phyloP scores from a whole-genome alignment of 2,888 invertebrate genomes.

The Drosophila lacicola region DNA sequence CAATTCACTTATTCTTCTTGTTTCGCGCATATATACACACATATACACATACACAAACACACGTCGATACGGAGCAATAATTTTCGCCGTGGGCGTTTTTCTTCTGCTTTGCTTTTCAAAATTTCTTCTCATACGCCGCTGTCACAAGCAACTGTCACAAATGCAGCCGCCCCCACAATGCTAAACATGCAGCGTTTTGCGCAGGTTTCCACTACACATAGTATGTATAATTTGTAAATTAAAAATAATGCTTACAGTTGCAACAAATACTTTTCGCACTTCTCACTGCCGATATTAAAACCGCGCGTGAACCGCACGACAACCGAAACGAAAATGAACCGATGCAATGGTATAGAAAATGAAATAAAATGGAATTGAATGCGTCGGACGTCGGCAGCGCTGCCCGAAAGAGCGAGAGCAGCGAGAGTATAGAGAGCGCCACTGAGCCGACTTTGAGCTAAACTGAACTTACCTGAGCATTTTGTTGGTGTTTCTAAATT shows the following conservation, averaged over 20 bases:
- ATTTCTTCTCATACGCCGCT: constrained; percentile 19
- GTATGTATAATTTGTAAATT: constrained; percentile 17
- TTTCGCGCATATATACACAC: constrained; percentile 28
- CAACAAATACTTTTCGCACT: constrained; percentile 40
- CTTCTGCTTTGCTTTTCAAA: constrained; percentile 29
- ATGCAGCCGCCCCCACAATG: constrained; percentile 40
- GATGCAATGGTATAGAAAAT: background rate
- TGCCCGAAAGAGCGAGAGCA: background rate
- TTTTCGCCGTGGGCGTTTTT: constrained; percentile 68
- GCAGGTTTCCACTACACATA: constrained; percentile 34
- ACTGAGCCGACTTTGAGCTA: constrained; percentile 20
- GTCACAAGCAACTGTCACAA: constrained; percentile 19
- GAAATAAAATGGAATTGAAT: constrained; percentile 35
- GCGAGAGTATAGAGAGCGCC: background rate
- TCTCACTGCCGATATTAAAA: constrained; percentile 26
- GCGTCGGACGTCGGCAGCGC: constrained; percentile 24
- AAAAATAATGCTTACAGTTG: constrained; percentile 44
- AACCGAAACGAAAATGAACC: constrained; percentile 57
- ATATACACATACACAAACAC: constrained; percentile 7
- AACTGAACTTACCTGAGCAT: background rate
- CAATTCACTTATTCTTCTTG: constrained; percentile 41
- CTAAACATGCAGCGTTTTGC: constrained; percentile 11
- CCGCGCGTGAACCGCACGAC: constrained; percentile 53
- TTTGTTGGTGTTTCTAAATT: background rate
- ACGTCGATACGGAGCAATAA: constrained; percentile 29